A percentile compares a stretch with the other conserved stretches of the same genome.
Evolutionary conservation across 2,113 vertebrate genomes (phyloP).

Genomic region (Sebastes fasciatus): DNA sequence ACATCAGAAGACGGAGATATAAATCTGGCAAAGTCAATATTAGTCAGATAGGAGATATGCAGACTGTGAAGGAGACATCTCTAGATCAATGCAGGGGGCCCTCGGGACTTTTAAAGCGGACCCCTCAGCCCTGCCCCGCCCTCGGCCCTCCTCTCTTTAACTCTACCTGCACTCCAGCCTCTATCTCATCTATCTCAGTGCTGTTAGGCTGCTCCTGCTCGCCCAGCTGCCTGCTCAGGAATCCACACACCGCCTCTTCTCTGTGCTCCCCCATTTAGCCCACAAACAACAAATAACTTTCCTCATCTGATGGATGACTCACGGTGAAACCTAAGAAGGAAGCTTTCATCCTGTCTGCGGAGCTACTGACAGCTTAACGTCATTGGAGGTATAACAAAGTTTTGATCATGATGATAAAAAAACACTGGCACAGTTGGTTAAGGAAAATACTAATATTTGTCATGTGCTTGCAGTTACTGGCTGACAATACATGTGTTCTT

Average conservation of each 20-base stretch:
- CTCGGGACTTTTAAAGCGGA: slow-evolving; percentile 46
- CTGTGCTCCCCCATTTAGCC: slow-evolving; percentile 34
- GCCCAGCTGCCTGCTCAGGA: slow-evolving; percentile 60
- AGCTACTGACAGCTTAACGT: slow-evolving; percentile 39
- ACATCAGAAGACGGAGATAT: slow-evolving; percentile 74
- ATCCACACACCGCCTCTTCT: slow-evolving; percentile 57
- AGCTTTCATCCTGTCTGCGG: slow-evolving; percentile 53
- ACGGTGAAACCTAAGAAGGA: slow-evolving; percentile 44
- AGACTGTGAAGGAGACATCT: slow-evolving; percentile 73
- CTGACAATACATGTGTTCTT: slow-evolving; percentile 6
- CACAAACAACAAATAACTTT: slow-evolving; percentile 70
- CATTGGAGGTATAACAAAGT: slow-evolving; percentile 7
- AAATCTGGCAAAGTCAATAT: slow-evolving; percentile 80
- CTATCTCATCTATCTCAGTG: slow-evolving; percentile 72
- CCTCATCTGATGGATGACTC: slow-evolving; percentile 61
- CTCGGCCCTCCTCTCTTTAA: slow-evolving; percentile 43
- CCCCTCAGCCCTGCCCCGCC: slow-evolving; percentile 39
- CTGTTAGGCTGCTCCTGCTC: slow-evolving; percentile 48
- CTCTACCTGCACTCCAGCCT: slow-evolving; percentile 53
- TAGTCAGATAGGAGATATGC: slow-evolving; percentile 71
- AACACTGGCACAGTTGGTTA: background rate
- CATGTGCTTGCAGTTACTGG: background rate
- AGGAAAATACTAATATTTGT: background rate
- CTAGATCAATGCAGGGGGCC: slow-evolving; percentile 56
- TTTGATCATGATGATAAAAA: background rate